Evolutionary conservation across 2,888 invertebrate species (phyloP).

Genomic region (Hybos culiciformis): DNA sequence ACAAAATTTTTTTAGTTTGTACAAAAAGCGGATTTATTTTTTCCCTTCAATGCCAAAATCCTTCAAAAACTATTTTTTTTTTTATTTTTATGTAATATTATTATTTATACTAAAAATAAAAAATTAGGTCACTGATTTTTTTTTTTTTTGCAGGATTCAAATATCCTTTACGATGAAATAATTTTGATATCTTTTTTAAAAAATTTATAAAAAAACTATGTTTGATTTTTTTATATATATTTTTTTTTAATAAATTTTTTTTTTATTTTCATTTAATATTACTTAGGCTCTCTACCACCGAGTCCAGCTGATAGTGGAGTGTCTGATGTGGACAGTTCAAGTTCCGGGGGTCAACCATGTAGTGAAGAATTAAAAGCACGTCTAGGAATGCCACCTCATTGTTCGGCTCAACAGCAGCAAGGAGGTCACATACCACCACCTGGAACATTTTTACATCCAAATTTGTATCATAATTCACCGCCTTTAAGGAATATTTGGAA

Average conservation of each 20-base stretch:
- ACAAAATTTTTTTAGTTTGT: no score
- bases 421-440: slow-evolving; percentile 28
- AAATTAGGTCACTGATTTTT: no score
- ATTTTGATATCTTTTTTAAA: slow-evolving; percentile 8
- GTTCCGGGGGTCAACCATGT: slow-evolving; percentile 54
- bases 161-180: slow-evolving; percentile 2
- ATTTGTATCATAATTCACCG: slow-evolving; percentile 51
- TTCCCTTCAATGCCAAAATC: no score
- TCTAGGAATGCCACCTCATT: slow-evolving; percentile 56
- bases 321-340: slow-evolving; percentile 91
- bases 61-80: no score
- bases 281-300: slow-evolving; percentile 92
- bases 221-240: slow-evolving; percentile 9
- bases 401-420: slow-evolving; percentile 29
- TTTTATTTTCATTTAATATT: no score
- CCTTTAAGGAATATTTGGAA: slow-evolving; percentile 37
- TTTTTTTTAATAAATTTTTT: background rate
- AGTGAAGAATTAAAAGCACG: slow-evolving; percentile 75
- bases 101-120: no score
- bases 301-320: slow-evolving; percentile 96
- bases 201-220: slow-evolving; percentile 9
- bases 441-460: slow-evolving; percentile 45
- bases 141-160: no score
- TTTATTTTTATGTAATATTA: no score
- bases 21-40: no score